Percentiles rank a stretch among this genome's conserved stretches.
Conservation (phyloP, 2,888 invertebrate species). For the Melinopterus prodromus region DNA sequence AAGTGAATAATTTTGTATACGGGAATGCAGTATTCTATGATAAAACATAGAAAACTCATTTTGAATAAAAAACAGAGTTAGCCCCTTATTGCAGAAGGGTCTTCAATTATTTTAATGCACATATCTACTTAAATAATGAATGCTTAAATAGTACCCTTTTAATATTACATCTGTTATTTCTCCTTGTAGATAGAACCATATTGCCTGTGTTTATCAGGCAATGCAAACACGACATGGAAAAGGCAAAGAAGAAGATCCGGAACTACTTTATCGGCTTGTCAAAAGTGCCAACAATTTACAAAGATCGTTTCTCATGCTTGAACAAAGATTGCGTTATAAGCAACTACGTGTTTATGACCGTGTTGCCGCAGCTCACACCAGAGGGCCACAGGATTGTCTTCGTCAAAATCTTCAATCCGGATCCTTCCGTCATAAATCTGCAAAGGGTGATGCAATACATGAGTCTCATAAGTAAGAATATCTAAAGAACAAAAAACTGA, state of each 20-base stretch:
- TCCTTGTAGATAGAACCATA: constrained; percentile 61
- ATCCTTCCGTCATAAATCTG: constrained; percentile 60
- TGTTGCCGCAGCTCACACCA: constrained; percentile 43
- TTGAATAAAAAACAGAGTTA: no score
- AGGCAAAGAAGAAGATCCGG: constrained; percentile 70
- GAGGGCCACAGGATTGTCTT: constrained; percentile 51
- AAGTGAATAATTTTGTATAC: no score
- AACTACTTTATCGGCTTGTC: constrained; percentile 61
- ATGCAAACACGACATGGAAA: constrained; percentile 70
- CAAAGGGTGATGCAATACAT: constrained; percentile 5
- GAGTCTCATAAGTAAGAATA: neutral
- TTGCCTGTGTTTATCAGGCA: constrained; percentile 67
- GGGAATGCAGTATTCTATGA: no score
- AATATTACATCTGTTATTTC: constrained; percentile 15
- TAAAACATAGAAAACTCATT: no score
- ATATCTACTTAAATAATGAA: neutral
- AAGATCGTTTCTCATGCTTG: neutral
- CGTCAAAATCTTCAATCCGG: constrained; percentile 60
- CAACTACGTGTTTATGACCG: neutral
- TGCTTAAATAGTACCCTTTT: neutral
- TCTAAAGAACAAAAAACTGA: neutral
- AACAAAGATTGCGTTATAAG: neutral
- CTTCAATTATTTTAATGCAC: neutral
- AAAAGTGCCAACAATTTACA: constrained; percentile 5
- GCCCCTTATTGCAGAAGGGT: no score